Conservation (phyloP, 1,140 invertebrate species). For the Scaptomyza pallida region DNA sequence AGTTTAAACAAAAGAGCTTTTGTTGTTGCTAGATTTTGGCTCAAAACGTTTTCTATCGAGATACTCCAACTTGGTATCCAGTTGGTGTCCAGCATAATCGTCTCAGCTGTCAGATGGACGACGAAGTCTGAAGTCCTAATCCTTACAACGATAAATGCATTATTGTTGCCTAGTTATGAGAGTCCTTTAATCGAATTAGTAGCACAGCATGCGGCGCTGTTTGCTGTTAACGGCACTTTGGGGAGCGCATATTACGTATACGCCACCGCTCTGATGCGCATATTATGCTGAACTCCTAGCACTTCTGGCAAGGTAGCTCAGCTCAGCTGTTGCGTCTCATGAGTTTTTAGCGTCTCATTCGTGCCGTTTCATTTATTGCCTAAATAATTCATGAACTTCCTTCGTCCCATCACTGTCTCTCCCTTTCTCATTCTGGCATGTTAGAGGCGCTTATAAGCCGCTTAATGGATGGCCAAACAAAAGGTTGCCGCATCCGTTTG, state of each 20-base stretch:
- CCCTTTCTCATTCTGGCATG: no score
- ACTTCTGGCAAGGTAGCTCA: no score
- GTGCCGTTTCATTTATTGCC: slow-evolving; percentile 45
- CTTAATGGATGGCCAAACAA: slow-evolving; percentile 75
- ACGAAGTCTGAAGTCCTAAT: no score
- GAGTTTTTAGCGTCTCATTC: slow-evolving; percentile 5
- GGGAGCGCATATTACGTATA: slow-evolving; percentile 30
- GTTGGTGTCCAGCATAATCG: slow-evolving; percentile 39
- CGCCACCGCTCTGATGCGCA: slow-evolving; percentile 10
- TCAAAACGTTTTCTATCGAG: neutral
- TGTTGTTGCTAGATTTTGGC: slow-evolving; percentile 15
- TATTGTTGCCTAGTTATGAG: neutral
- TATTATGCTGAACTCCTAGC: neutral
- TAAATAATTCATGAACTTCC: slow-evolving; percentile 72
- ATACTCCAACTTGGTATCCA: slow-evolving; percentile 26
- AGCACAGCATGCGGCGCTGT: neutral
- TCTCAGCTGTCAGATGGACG: slow-evolving; percentile 56
- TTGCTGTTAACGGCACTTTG: neutral
- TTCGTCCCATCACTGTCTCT: no score
- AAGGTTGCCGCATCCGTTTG: slow-evolving; percentile 70
- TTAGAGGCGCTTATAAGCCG: slow-evolving; percentile 58
- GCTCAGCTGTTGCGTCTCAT: slow-evolving; percentile 63
- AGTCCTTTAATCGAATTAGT: slow-evolving; percentile 31
- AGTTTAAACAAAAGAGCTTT: slow-evolving; percentile 51
- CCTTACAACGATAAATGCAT: no score